Base-by-base conservation (phyloP, 1,140 invertebrate species). In the Neodiprion pinetum region DNA sequence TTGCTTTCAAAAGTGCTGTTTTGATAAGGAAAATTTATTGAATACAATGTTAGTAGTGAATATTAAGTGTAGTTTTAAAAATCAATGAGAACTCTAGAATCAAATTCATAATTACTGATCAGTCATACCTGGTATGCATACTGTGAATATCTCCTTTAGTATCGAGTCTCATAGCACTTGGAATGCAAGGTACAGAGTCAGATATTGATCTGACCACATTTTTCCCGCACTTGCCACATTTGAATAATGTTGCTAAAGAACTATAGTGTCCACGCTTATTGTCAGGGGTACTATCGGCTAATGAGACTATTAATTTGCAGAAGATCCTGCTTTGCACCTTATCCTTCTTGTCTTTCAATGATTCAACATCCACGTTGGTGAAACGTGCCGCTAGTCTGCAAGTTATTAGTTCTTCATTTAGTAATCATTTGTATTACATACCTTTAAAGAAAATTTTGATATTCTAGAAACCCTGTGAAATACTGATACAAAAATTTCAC, bases 251-350 rank as follows among this genome's bases (percentile, higher is more conserved):
- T 1, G 94, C 92, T 21, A 96, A 89, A 14, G 94, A 94, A 71
- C 92, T 92, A 84, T 92, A 96, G 83, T 96, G 95, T 0, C 95
- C 95, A 12, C 93, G 88, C 11, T 92, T 85, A 7, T 92, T 92
- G 81, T 95, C 92, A 0, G 94, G 91, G 67, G 92, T 91, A 0
- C 91, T 89, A 82, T 96, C 93, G 4, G 90, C 92, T 3, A 97
- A 88, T 1, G 92, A 92, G 75, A 93, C 87, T 71, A 97, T 95
- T 73, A 97, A 89, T 86, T 96, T 96, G 67, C 93, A 94, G 88
- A 93, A 97, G 9, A 97, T 87, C 9, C 94, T 90, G 9, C 94
- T 95, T 78, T 95, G 94, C 21, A 97, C 93, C 82, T 95, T 95
- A 84, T 96, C 95, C 79, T 94, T 94, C 74, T 93, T 92, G 79